Evolutionary conservation across 2,888 invertebrate species (phyloP).

Genomic region (Mythimna impura): DNA sequence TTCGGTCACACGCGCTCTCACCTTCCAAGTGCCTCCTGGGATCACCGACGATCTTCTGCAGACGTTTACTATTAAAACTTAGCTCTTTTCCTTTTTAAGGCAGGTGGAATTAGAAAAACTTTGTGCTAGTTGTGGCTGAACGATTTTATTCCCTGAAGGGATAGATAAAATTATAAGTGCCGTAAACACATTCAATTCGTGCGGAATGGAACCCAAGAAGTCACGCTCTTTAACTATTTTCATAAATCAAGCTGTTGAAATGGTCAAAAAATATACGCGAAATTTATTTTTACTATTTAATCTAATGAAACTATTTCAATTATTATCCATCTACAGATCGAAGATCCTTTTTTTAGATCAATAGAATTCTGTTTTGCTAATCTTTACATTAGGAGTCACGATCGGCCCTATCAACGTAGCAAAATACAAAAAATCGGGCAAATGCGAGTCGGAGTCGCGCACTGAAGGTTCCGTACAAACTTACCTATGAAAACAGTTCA

Average conservation of each 20-base stretch:
- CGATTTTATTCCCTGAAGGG: slow-evolving; percentile 2
- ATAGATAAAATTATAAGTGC: not conserved
- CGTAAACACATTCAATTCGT: too few species aligned
- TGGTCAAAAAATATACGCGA: too few species aligned
- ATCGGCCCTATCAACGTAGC: too few species aligned
- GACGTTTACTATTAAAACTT: slow-evolving; percentile 62
- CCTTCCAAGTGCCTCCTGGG: slow-evolving; percentile 71
- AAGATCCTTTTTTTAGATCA: not conserved
- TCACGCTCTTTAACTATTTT: not conserved
- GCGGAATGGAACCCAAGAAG: not conserved
- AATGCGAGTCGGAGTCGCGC: too few species aligned
- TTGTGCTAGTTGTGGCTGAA: not conserved
- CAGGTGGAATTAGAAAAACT: slow-evolving; percentile 29
- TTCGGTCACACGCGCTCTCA: slow-evolving; percentile 78
- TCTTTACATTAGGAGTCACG: not conserved
- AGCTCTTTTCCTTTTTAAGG: slow-evolving; percentile 22
- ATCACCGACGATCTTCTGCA: slow-evolving; percentile 58
- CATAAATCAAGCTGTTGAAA: not conserved
- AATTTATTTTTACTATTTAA: too few species aligned
- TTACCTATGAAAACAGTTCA: too few species aligned
- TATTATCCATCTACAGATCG: not conserved
- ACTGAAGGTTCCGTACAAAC: too few species aligned
- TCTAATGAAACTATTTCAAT: not conserved
- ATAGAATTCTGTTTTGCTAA: not conserved
- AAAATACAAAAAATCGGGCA: too few species aligned